Evolutionary conservation across 2,797 vertebrate genomes (phyloP), one percentile per base, ranked within the genome.

Genomic region (Enteromius thamalakanensis): DNA sequence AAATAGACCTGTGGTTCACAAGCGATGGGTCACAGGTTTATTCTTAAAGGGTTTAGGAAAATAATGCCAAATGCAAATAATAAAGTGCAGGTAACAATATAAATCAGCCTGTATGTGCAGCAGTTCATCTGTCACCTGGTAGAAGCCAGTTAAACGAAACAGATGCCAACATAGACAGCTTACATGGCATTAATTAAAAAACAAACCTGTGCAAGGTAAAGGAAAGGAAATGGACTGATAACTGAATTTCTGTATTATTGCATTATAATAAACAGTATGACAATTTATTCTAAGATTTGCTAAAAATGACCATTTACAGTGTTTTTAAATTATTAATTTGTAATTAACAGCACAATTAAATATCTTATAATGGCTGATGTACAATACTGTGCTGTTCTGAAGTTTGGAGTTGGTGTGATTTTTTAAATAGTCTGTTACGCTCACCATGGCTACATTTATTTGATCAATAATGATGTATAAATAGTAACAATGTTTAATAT

Each of bases 31-130:
- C 47, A 23, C 64, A 11, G 49, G 34, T 19, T 49, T 34, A 45
- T 78, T 78, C 15, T 53, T 79, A 67, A 55, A 68, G 47, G 34
- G 78, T 69, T 14, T 51, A 14, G 32, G 21, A 58, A 53, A 75
- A 75, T 55, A 55, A 75, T 4, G 21, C 6, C 42, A 64, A 32
- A 32, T 47, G 37, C 37, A 77, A 76, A 76, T 40, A 5, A 40
- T 58, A 26, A 58, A 60, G 37, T 1, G 0, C 8, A 26, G 14
- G 32, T 76, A 26, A 6, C 53, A 26, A 76, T 60, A 40, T 58
- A 6, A 40, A 53, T 74, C 17, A 21, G 10, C 19, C 11, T 34
- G 12, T 23, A 40, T 6, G 15, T 40, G 7, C 32, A 58, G 12
- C 1, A n/a, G 9, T 58, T 8, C 6, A 37, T 75, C 12, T 32